A percentile compares a stretch with the other conserved stretches of the same genome.
phyloP scores from a whole-genome alignment of 2,888 invertebrate species.

The Hoplodrina blanda region DNA sequence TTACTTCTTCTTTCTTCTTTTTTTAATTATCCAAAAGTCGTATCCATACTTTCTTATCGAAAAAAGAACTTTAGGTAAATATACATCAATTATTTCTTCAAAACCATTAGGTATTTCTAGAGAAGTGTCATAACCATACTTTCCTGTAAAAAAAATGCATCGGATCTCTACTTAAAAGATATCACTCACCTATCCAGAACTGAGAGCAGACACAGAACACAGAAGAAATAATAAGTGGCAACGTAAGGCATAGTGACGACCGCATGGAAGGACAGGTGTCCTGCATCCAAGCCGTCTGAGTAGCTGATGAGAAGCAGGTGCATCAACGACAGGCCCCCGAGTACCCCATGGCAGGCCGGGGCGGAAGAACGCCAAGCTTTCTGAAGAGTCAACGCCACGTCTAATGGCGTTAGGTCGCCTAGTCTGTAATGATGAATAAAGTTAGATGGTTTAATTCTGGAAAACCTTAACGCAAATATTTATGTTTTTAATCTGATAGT shows the following conservation, averaged over 20 bases:
- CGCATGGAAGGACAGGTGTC: constrained; percentile 86
- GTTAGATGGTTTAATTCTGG: background rate
- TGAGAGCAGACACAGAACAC: constrained; percentile 90
- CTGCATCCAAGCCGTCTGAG: constrained; percentile 86
- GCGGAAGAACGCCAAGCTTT: constrained; percentile 87
- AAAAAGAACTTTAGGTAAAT: too few species aligned
- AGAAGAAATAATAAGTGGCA: constrained; percentile 90
- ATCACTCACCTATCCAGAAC: constrained; percentile 90
- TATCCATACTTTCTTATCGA: too few species aligned
- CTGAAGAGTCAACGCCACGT: constrained; percentile 89
- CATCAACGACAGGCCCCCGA: constrained; percentile 91
- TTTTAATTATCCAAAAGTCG: too few species aligned
- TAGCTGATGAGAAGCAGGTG: constrained; percentile 91
- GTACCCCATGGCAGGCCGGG: constrained; percentile 90
- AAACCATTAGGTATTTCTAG: too few species aligned
- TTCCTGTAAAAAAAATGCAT: too few species aligned
- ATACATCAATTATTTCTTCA: too few species aligned
- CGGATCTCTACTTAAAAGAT: too few species aligned
- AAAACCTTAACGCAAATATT: too few species aligned
- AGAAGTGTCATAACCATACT: too few species aligned
- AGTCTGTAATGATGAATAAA: constrained; percentile 71
- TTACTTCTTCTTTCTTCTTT: too few species aligned
- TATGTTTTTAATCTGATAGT: too few species aligned
- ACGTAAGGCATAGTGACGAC: constrained; percentile 89
- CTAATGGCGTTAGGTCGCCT: constrained; percentile 87